Conservation (phyloP, 2,888 invertebrate genomes). For the Aleiodes alternator region DNA sequence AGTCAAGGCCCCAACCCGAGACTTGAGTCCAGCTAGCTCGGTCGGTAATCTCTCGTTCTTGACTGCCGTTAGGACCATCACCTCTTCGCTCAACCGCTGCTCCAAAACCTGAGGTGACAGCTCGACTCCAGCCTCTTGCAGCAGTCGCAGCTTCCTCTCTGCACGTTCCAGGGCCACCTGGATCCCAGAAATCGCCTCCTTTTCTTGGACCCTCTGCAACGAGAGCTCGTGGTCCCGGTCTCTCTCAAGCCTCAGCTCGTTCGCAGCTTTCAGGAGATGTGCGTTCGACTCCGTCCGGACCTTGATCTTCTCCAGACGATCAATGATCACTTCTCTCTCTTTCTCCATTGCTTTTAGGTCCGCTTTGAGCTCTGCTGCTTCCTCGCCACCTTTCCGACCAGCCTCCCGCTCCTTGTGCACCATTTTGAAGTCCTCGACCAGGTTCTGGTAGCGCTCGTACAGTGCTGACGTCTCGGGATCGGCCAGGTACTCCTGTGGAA, state of each 20-base stretch:
- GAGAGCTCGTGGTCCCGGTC: constrained; percentile 79
- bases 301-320: constrained; percentile 68
- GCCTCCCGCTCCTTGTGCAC: constrained; percentile 84
- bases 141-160: constrained; percentile 82
- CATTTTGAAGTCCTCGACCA: constrained; percentile 89
- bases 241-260: constrained; percentile 78
- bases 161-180: constrained; percentile 77
- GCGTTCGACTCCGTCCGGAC: constrained; percentile 61
- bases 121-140: constrained; percentile 78
- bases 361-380: constrained; percentile 87
- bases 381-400: constrained; percentile 77
- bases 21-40: constrained; percentile 81
- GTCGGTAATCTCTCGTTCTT: constrained; percentile 87
- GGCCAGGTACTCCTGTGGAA: constrained; percentile 84
- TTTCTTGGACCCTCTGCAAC: constrained; percentile 79
- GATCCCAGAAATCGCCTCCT: constrained; percentile 65
- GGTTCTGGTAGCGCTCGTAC: constrained; percentile 83
- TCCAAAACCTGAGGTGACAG: constrained; percentile 82
- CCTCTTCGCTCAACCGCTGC: constrained; percentile 85
- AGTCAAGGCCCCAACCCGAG: constrained; percentile 83
- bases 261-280: constrained; percentile 69
- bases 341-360: constrained; percentile 92
- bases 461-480: constrained; percentile 85
- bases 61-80: constrained; percentile 78
- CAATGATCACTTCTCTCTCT: constrained; percentile 78